Conservation (phyloP, 1,140 invertebrate species). For the Papilio aristodemus region DNA sequence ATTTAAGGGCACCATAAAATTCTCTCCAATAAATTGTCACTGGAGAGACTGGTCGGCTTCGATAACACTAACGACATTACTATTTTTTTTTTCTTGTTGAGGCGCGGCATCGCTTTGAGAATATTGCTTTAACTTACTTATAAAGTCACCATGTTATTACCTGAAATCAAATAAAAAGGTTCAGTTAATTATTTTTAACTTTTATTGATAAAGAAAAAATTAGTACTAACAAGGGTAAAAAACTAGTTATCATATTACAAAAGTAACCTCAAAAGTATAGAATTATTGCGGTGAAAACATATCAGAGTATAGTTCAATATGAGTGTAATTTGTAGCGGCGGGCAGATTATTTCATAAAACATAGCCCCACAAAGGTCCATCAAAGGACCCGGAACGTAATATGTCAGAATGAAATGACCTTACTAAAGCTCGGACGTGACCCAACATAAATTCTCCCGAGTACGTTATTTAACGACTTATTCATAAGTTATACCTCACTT, state of each 20-base stretch:
- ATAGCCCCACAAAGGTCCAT: constrained; percentile 25
- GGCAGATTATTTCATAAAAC: constrained; percentile 21
- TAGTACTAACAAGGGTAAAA: too few species aligned
- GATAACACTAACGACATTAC: constrained; percentile 20
- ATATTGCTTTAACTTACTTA: constrained; percentile 20
- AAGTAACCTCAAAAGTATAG: neutral
- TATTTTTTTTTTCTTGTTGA: constrained; percentile 24
- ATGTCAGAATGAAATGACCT: constrained; percentile 30
- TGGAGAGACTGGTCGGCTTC: constrained; percentile 24
- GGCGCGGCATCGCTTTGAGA: neutral
- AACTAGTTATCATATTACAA: neutral
- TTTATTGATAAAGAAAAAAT: neutral
- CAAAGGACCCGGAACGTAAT: constrained; percentile 27
- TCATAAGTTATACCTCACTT: constrained; percentile 7
- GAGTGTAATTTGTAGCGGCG: neutral
- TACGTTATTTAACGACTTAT: constrained; percentile 23
- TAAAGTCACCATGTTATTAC: neutral
- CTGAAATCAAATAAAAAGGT: constrained; percentile 3
- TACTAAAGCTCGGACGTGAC: constrained; percentile 30
- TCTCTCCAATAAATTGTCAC: constrained; percentile 31
- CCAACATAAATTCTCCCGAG: constrained; percentile 10
- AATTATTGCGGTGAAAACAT: neutral
- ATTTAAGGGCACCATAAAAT: constrained; percentile 34
- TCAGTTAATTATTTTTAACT: neutral
- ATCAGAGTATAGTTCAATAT: neutral